These are phyloP conservation scores for Mesorhabditis spiculigera DNA, from an alignment of 2,888 invertebrate genomes.

Conservation along the genomic window DNA sequence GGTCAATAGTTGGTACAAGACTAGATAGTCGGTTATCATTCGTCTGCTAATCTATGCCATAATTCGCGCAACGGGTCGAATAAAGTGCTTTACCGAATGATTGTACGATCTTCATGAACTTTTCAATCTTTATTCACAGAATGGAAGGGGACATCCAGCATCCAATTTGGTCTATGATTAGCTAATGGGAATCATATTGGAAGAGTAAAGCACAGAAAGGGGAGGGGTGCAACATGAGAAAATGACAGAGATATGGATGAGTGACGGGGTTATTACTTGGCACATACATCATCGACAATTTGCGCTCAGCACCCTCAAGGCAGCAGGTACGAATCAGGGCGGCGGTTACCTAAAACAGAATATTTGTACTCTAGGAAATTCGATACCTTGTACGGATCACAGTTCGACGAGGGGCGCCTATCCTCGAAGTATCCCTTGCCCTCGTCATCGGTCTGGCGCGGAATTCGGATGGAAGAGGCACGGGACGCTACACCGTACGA, in stretches of 20 bases:
- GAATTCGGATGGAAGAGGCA: conserved; percentile 55
- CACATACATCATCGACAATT: conserved; percentile 52
- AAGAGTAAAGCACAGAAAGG: too few relatives aligned
- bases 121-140: too few relatives aligned
- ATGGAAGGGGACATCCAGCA: too few relatives aligned
- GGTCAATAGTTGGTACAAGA: conserved; percentile 54
- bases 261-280: conserved; percentile 17
- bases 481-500: conserved; percentile 64
- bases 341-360: conserved; percentile 51
- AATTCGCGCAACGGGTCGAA: not conserved
- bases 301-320: conserved; percentile 47
- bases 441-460: conserved; percentile 56
- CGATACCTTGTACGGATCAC: conserved; percentile 54
- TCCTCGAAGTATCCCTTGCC: conserved; percentile 59
- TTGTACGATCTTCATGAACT: too few relatives aligned
- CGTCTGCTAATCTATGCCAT: not conserved
- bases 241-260: too few relatives aligned
- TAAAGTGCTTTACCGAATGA: too few relatives aligned
- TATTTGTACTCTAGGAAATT: not conserved
- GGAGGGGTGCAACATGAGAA: too few relatives aligned
- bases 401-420: conserved; percentile 58
- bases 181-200: too few relatives aligned
- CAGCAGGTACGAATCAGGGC: conserved; percentile 55
- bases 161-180: too few relatives aligned
- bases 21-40: conserved; percentile 24